Evolutionary conservation across 2,888 invertebrate species (phyloP).

Genomic region (Melitaea athalia): DNA sequence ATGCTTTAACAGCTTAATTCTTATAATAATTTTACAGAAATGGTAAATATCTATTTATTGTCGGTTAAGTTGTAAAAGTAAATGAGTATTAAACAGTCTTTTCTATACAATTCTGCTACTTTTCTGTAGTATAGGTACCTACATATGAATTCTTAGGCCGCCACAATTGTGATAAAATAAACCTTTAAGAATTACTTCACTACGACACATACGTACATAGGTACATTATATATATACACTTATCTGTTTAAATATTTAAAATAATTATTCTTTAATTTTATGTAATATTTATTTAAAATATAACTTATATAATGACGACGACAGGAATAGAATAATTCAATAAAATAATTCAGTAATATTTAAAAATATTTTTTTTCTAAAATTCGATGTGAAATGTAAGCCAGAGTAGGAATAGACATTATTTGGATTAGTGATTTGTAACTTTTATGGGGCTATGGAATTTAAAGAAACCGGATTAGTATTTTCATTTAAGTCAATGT

Average conservation of each 20-base stretch:
- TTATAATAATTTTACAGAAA: neutral
- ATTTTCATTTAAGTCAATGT: constrained; percentile 6
- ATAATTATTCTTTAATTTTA: neutral
- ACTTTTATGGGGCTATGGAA: constrained; percentile 9
- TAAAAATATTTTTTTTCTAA: neutral
- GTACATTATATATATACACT: neutral
- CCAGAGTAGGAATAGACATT: neutral
- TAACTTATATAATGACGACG: neutral
- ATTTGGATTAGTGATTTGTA: constrained; percentile 4
- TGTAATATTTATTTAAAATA: neutral
- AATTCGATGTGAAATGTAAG: neutral
- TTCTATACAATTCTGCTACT: neutral
- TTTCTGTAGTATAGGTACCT: neutral
- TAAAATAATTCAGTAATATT: neutral
- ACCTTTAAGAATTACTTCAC: neutral
- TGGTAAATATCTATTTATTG: constrained; percentile 1
- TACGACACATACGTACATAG: neutral
- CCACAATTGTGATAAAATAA: constrained; percentile 6
- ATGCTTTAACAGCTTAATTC: neutral
- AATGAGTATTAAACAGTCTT: constrained; percentile 2
- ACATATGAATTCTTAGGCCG: too few relatives aligned
- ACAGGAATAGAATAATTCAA: neutral
- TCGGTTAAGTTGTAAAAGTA: neutral
- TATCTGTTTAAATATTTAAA: neutral
- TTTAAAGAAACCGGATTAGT: neutral